phyloP scores from a whole-genome alignment of 2,113 vertebrate genomes.

The Nipponia nippon region DNA sequence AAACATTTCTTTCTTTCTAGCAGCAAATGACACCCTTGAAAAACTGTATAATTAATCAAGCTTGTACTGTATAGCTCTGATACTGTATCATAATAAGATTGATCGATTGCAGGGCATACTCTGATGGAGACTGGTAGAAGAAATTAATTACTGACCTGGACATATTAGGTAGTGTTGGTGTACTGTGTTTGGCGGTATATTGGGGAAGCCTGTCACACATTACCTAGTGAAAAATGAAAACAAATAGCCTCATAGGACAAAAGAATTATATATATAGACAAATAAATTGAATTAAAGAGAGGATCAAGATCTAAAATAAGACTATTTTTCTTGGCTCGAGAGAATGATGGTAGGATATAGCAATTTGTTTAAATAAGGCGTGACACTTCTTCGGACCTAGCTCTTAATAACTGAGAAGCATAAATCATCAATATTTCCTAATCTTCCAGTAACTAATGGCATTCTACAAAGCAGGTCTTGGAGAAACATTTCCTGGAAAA shows the following conservation, averaged over 20 bases:
- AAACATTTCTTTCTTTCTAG: neutral
- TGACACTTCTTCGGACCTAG: neutral
- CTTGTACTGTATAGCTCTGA: neutral
- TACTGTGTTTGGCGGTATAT: neutral
- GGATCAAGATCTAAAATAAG: neutral
- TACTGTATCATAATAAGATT: neutral
- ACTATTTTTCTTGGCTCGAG: neutral
- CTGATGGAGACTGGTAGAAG: neutral
- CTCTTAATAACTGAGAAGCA: neutral
- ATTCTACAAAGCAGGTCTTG: neutral
- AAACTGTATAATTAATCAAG: conserved; percentile 10
- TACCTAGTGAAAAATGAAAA: neutral
- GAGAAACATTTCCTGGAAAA: neutral
- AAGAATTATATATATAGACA: neutral
- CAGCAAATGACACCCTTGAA: neutral
- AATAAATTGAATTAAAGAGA: neutral
- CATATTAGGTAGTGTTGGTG: neutral
- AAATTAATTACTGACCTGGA: neutral
- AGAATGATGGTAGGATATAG: neutral
- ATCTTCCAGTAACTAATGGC: neutral
- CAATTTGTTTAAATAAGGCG: neutral
- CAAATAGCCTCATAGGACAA: neutral
- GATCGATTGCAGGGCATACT: neutral
- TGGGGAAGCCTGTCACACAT: neutral
- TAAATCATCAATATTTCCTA: neutral